Conservation (phyloP, 2,888 invertebrate genomes). For the Stenchaetothrips biformis region DNA sequence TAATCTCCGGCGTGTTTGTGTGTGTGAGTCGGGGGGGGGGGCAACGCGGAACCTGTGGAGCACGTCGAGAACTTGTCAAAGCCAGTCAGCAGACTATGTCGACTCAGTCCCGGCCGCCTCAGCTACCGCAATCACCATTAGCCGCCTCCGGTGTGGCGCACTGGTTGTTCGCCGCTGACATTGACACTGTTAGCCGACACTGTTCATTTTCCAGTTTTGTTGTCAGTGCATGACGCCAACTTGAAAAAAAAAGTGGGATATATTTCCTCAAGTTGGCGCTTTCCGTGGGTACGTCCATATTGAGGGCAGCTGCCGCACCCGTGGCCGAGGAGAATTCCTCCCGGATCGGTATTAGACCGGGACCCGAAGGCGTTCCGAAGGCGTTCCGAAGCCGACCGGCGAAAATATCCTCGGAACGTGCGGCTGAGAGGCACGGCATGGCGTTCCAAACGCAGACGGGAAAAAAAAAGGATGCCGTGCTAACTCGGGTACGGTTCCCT, state of each 20-base stretch:
- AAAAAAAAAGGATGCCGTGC: neutral
- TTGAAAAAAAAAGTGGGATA: no score
- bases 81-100: neutral
- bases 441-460: neutral
- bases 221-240: no score
- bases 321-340: no score
- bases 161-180: no score
- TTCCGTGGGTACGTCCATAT: no score
- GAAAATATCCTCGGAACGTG: conserved; percentile 16
- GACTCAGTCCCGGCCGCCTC: no score
- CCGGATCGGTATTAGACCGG: neutral
- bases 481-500: conserved; percentile 5
- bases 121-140: no score
- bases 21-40: neutral
- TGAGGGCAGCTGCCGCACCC: no score
- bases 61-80: neutral
- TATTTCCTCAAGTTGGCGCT: no score
- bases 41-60: neutral
- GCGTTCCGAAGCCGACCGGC: neutral
- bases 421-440: neutral
- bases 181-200: neutral
- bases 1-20: neutral
- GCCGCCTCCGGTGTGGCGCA: no score
- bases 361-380: neutral
- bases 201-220: neutral